phyloP scores from a whole-genome alignment of 2,797 vertebrate genomes.

The Mormyrops boulengeri region DNA sequence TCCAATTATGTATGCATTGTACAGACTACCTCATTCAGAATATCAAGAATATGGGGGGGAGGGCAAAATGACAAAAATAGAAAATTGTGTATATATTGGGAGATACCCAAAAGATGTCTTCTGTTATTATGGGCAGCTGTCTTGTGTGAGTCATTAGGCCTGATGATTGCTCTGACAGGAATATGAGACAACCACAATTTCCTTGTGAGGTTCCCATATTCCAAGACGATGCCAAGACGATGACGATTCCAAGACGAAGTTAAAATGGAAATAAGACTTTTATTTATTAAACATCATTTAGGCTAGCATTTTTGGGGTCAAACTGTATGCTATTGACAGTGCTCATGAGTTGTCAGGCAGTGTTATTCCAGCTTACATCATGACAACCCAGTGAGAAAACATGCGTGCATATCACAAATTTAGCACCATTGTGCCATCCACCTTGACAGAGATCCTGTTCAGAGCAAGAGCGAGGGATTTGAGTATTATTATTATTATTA shows the following conservation, averaged over 20 bases:
- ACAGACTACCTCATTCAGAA: not conserved
- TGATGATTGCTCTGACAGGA: not conserved
- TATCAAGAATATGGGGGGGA: not conserved
- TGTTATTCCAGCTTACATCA: not conserved
- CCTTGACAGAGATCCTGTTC: too few species aligned
- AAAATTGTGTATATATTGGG: not conserved
- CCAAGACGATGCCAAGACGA: too few species aligned
- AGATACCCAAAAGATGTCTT: too few species aligned
- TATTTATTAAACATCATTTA: not conserved
- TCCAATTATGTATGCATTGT: not conserved
- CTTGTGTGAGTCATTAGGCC: not conserved
- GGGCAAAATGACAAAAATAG: not conserved
- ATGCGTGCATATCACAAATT: not conserved
- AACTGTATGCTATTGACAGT: not conserved
- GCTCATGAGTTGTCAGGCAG: not conserved
- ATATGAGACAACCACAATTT: not conserved
- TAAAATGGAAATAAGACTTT: not conserved
- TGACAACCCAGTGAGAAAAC: not conserved
- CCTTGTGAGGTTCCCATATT: not conserved
- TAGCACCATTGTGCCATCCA: too few species aligned
- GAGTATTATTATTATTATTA: too few species aligned
- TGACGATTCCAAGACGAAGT: too few species aligned
- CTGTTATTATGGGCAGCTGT: not conserved
- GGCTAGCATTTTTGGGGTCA: not conserved
- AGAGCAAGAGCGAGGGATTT: too few species aligned